Conservation (phyloP, 2,888 invertebrate genomes). For the Corythucha ciliata region DNA sequence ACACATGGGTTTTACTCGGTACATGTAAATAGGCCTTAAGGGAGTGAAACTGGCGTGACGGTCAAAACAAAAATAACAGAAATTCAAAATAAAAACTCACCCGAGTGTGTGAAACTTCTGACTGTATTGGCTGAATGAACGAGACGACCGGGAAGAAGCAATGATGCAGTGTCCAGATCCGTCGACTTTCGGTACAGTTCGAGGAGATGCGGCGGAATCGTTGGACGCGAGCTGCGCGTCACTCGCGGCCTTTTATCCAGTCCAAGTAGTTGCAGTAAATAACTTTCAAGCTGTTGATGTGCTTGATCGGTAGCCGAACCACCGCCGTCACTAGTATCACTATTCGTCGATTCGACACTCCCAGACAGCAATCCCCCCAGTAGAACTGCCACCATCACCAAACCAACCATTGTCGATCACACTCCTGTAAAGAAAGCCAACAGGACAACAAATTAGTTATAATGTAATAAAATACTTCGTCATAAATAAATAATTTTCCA, state of each 20-base stretch:
- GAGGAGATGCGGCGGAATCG: constrained; percentile 66
- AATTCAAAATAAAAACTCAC: no score
- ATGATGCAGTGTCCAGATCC: constrained; percentile 53
- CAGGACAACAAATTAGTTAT: no score
- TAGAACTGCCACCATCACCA: constrained; percentile 38
- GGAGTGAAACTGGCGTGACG: neutral
- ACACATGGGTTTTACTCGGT: no score
- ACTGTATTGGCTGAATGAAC: constrained; percentile 75
- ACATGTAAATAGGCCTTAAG: no score
- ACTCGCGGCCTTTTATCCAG: constrained; percentile 45
- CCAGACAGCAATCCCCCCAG: no score
- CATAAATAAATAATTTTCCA: no score
- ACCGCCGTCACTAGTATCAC: constrained; percentile 38
- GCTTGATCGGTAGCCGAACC: no score
- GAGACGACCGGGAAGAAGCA: constrained; percentile 57
- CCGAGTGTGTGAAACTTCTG: constrained; percentile 70
- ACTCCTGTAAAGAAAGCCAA: constrained; percentile 38
- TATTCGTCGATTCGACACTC: neutral
- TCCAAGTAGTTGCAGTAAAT: constrained; percentile 47
- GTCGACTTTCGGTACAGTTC: constrained; percentile 63
- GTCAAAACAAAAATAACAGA: no score
- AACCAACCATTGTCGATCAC: constrained; percentile 42
- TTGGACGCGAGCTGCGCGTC: constrained; percentile 40
- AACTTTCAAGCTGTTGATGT: constrained; percentile 51
- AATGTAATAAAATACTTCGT: no score